Conservation (phyloP, 2,888 invertebrate species). For the Hirtodrosophila duncani region DNA sequence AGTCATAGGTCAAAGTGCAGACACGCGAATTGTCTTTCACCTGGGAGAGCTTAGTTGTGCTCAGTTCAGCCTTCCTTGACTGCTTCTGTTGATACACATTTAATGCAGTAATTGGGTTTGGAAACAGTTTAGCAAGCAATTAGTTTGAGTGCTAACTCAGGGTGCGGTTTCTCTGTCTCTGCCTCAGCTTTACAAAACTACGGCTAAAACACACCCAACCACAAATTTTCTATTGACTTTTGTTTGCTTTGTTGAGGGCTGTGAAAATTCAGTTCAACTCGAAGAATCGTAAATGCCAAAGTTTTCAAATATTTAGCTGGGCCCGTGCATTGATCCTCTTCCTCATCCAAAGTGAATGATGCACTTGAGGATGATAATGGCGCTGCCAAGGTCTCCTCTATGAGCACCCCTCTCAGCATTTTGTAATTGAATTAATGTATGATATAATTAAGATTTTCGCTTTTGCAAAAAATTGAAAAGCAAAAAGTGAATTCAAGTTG, state of each 20-base stretch:
- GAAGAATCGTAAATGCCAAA: no score
- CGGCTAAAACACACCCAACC: slow-evolving; percentile 22
- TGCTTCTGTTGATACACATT: slow-evolving; percentile 47
- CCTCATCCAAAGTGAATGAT: no score
- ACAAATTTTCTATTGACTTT: slow-evolving; percentile 18
- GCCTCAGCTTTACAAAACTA: no score
- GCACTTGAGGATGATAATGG: no score
- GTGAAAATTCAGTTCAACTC: no score
- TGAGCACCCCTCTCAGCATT: slow-evolving; percentile 34
- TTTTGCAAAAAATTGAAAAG: slow-evolving; percentile 6
- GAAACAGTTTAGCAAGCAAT: slow-evolving; percentile 62
- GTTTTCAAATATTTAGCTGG: no score
- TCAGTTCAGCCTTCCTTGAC: slow-evolving; percentile 10
- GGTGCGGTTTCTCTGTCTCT: slow-evolving; percentile 47
- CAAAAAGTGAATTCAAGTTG: slow-evolving; percentile 22
- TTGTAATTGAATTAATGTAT: slow-evolving; percentile 63
- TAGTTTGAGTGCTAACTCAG: slow-evolving; percentile 54
- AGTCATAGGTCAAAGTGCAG: slow-evolving; percentile 51
- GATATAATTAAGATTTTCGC: slow-evolving; percentile 46
- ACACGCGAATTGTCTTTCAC: slow-evolving; percentile 19
- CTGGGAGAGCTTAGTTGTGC: no score
- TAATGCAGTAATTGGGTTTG: slow-evolving; percentile 57
- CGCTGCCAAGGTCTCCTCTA: no score
- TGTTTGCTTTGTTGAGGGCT: neutral
- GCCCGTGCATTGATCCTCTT: slow-evolving; percentile 22